Evolutionary conservation across 2,797 vertebrate species (phyloP), one percentile per base, ranked within the genome.

Genomic region (Darevskia nairensis): DNA sequence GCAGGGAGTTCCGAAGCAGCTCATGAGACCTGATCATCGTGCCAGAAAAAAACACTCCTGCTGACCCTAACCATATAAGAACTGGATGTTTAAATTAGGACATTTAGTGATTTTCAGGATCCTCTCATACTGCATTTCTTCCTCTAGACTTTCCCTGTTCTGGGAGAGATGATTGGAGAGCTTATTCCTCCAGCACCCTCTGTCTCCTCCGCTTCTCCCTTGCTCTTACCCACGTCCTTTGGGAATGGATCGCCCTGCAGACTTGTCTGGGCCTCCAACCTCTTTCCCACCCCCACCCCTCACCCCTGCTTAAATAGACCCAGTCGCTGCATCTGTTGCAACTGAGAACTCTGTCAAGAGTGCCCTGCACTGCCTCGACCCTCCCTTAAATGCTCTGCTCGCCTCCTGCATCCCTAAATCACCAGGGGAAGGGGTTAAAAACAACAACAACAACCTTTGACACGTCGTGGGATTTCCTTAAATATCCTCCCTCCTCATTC

Each of bases 381-480:
- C 0, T 0, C 86, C 89, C 85, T 41, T 84, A 41, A 66, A 85
- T 86, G 50, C 74, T 81, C 89, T 0, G 0, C 85, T 55, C 81
- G 87, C 6, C 82, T 89, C 6, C 87, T 87, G 83, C 81, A 85
- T 5, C 86, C 90, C 76, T 89, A 81, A 88, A 85, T 89, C 87
- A 88, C 25, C 86, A 88, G 82, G 87, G 27, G 19, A 79, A 55
- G 13, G 13, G 50, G 50, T 44, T 44, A 44, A 44, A 44, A 44
- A 44, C 8, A 44, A 44, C 4, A 85, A 46, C 2, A 59, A 59
- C 15, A 15, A 27, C 78, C 25, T 74, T 77, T 85, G 19, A 87
- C 80, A 72, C 71, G n/a, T 1, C 7, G 32, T 50, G 84, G 75
- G 19, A 7, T 90, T 92, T 86, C 0, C 21, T 46, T 15, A 71